A percentile compares a stretch with the other conserved stretches of the same genome.
phyloP scores from a whole-genome alignment of 2,797 vertebrate genomes.

The Melopsittacus undulatus region DNA sequence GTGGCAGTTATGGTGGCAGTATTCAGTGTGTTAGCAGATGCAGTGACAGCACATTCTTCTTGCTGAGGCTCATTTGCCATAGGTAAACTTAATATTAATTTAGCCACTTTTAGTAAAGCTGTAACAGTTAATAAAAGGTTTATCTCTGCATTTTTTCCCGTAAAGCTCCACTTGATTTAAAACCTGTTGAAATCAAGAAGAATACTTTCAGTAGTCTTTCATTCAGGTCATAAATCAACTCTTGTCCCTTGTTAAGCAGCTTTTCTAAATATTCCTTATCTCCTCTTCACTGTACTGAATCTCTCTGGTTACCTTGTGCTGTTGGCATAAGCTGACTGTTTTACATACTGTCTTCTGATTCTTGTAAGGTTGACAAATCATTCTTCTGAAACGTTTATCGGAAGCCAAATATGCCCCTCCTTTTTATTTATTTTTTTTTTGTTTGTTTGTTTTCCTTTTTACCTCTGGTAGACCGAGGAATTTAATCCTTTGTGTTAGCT shows the following conservation, averaged over 20 bases:
- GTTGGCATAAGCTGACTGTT: not conserved
- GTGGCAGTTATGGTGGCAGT: not conserved
- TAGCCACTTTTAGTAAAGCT: not conserved
- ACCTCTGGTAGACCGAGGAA: not conserved
- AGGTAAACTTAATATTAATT: not conserved
- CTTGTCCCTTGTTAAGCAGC: not conserved
- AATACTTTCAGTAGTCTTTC: not conserved
- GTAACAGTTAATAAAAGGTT: slow-evolving; percentile 23
- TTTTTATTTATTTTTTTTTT: not conserved
- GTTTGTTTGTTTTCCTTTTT: not conserved
- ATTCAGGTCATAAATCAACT: slow-evolving; percentile 10
- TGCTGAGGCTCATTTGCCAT: not conserved
- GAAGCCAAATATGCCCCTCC: not conserved
- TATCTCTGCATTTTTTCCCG: not conserved
- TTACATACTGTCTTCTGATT: not conserved
- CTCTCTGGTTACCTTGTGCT: not conserved
- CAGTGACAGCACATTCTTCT: not conserved
- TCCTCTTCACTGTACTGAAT: not conserved
- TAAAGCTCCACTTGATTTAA: slow-evolving; percentile 34
- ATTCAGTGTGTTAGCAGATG: not conserved
- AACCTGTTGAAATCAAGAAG: slow-evolving; percentile 31
- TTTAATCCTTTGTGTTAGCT: not conserved
- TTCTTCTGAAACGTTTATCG: not conserved
- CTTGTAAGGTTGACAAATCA: not conserved
- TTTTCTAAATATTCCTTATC: slow-evolving; percentile 19